These are phyloP conservation scores for Hemicrepidius hirtus DNA, from an alignment of 2,888 invertebrate species.

Conservation along the genomic window DNA sequence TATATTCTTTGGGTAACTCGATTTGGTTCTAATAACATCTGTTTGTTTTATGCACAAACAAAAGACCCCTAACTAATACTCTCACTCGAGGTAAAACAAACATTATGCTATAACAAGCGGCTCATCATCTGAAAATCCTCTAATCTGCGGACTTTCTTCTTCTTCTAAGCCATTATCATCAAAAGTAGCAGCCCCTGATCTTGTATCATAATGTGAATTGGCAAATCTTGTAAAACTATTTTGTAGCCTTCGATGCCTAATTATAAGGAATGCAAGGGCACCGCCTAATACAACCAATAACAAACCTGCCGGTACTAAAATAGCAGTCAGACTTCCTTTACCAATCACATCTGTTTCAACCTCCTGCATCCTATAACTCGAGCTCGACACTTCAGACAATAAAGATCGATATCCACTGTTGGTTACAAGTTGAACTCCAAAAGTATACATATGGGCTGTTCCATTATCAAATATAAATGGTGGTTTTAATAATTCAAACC, in stretches of 20 bases:
- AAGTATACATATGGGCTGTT: slow-evolving; percentile 75
- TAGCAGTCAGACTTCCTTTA: slow-evolving; percentile 60
- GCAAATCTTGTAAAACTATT: slow-evolving; percentile 88
- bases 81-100: slow-evolving; percentile 20
- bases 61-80: slow-evolving; percentile 10
- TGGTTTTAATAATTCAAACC: slow-evolving; percentile 73
- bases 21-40: slow-evolving; percentile 6
- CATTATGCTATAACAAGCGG: slow-evolving; percentile 91
- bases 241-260: slow-evolving; percentile 84
- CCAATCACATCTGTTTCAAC: slow-evolving; percentile 44
- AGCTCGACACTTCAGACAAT: slow-evolving; percentile 76
- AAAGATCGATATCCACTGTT: slow-evolving; percentile 78
- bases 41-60: slow-evolving; percentile 28
- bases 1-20: slow-evolving; percentile 19
- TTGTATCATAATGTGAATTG: slow-evolving; percentile 89
- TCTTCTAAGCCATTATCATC: slow-evolving; percentile 83
- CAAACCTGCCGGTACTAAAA: slow-evolving; percentile 74
- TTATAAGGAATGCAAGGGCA: slow-evolving; percentile 76
- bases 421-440: slow-evolving; percentile 79
- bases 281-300: slow-evolving; percentile 75
- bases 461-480: slow-evolving; percentile 75
- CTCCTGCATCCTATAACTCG: slow-evolving; percentile 54
- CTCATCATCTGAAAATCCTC: slow-evolving; percentile 95
- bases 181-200: slow-evolving; percentile 91
- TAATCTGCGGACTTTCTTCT: slow-evolving; percentile 91